Evolutionary conservation across 2,888 invertebrate genomes (phyloP).

Genomic region (Nycteola revayana): DNA sequence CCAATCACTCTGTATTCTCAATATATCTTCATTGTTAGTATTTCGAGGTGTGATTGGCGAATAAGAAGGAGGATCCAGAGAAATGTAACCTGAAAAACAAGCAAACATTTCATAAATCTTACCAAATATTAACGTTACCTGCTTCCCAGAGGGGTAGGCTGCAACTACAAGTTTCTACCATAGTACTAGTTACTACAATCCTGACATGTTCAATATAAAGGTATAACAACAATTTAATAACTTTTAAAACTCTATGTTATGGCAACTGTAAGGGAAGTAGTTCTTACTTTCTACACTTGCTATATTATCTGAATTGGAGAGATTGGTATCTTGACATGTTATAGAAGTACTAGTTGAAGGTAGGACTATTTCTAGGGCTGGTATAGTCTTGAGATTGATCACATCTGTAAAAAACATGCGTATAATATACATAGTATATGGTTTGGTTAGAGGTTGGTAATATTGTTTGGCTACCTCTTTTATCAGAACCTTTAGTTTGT

Average conservation of each 20-base stretch:
- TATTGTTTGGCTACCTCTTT: constrained; percentile 1
- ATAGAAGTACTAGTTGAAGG: too few relatives aligned
- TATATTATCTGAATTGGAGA: constrained; percentile 4
- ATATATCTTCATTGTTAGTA: constrained; percentile 2
- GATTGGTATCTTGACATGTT: background rate
- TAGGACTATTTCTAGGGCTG: too few relatives aligned
- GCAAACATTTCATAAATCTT: background rate
- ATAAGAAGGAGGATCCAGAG: constrained; percentile 3
- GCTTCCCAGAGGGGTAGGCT: constrained; percentile 1
- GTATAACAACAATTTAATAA: constrained; percentile 2
- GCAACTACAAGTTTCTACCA: constrained; percentile 2
- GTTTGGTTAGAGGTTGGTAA: too few relatives aligned
- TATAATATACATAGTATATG: too few relatives aligned
- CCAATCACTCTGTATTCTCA: constrained; percentile 1
- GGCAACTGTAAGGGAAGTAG: background rate
- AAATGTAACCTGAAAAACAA: background rate
- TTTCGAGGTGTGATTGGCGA: constrained; percentile 3
- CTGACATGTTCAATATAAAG: constrained; percentile 2
- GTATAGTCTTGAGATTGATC: too few relatives aligned
- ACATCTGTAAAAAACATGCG: too few relatives aligned
- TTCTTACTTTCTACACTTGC: constrained; percentile 4
- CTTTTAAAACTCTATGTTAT: constrained; percentile 2
- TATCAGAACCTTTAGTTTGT: constrained; percentile 5
- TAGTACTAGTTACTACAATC: constrained; percentile 3
- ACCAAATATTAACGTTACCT: constrained; percentile 3